Percentiles rank a stretch among this genome's conserved stretches.
These are phyloP conservation scores for Ceratina australensis DNA, from an alignment of 1,140 invertebrate genomes.

Conservation along the genomic window DNA sequence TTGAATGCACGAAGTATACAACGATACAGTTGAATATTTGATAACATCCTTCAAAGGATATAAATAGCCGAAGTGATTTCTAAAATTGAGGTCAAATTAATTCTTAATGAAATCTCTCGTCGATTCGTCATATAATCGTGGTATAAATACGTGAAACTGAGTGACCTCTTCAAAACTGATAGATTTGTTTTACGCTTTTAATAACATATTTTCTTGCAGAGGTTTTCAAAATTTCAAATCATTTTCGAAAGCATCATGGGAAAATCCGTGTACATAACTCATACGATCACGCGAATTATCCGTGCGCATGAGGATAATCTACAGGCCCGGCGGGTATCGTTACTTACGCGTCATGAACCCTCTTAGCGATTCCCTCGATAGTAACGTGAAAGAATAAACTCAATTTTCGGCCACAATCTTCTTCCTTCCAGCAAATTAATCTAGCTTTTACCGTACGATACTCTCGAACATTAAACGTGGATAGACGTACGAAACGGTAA, in stretches of 20 bases:
- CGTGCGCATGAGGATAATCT: constrained; percentile 16
- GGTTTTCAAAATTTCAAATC: too few species aligned
- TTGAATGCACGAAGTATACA: constrained; percentile 54
- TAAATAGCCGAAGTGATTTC: too few species aligned
- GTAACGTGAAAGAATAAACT: constrained; percentile 20
- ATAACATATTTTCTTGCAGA: too few species aligned
- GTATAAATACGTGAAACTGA: too few species aligned
- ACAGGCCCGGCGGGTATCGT: constrained; percentile 12
- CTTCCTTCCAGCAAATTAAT: constrained; percentile 52
- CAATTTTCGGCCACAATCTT: constrained; percentile 35
- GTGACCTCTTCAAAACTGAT: too few species aligned
- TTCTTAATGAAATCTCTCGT: too few species aligned
- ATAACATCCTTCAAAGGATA: too few species aligned
- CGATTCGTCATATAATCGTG: too few species aligned
- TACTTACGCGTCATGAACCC: constrained; percentile 22
- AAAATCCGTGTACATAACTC: background rate
- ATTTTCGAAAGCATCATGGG: background rate
- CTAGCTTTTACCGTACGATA: constrained; percentile 53
- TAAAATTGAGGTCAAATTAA: too few species aligned
- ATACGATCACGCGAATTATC: constrained; percentile 19
- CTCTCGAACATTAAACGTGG: constrained; percentile 38
- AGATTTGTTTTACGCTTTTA: too few species aligned
- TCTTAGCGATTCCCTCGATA: constrained; percentile 5
- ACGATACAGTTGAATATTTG: background rate
- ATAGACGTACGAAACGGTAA: constrained; percentile 55